Evolutionary conservation across 2,113 vertebrate species (phyloP), one percentile per base, ranked within the genome.

Genomic region (Rana temporaria): DNA sequence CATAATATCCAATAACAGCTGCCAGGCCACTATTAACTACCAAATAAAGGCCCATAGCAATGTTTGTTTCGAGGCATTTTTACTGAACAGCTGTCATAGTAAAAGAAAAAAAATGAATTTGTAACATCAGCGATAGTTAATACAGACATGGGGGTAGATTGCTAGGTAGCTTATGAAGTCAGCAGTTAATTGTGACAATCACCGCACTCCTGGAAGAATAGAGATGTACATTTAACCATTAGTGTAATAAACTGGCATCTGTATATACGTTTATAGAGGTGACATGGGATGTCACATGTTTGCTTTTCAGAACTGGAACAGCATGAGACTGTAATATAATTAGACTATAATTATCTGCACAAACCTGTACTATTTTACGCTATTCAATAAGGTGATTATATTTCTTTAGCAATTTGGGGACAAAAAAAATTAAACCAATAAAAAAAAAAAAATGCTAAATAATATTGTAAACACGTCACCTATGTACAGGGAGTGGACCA

Each of bases 1-100:
- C n/a, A 34, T 67, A 66, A 74, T 66, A 66, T 82, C 62, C 64
- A 75, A 64, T 73, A 75, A 67, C 71, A 83, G 63, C 81, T 76
- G 81, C 64, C 64, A 75, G 73, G 65, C 32, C 42, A 20, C 18
- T 83, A 68, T 52, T 75, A 83, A 38, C 57, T 68, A 65, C 60
- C 63, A 60, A 26, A 83, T 67, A 60, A 66, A 83, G 60, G 56
- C 53, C 65, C 48, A 83, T 76, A 76, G 64, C 53, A 68, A 68
- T 34, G 55, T 65, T 74, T 56, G 65, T 65, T 82, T 48, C 42
- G 34, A 56, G 24, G 12, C 19, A 76, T 59, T 80, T 30, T 75
- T 60, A 83, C 71, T 48, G 63, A 59, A 66, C 69, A 72, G 52
- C 52, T 76, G 63, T 82, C 70, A 82, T 22, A 62, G 68, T 26